Evolutionary conservation across 1,140 invertebrate species (phyloP).

Genomic region (Maniola jurtina): DNA sequence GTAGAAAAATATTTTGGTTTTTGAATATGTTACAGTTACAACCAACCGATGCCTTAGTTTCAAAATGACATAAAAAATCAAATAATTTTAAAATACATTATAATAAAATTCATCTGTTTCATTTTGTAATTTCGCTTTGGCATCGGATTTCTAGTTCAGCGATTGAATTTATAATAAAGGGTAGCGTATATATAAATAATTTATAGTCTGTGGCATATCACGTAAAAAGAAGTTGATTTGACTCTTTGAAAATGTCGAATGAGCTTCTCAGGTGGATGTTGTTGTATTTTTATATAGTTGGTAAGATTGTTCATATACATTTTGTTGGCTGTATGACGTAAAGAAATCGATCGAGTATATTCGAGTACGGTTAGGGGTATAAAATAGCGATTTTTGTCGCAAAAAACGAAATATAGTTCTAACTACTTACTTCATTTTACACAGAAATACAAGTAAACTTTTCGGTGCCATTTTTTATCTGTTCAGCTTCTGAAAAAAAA

Average conservation of each 20-base stretch:
- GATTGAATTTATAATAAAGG: slow-evolving; percentile 44
- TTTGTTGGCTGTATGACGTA: slow-evolving; percentile 31
- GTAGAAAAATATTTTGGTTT: slow-evolving; percentile 9
- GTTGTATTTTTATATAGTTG: slow-evolving; percentile 71
- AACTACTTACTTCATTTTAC: slow-evolving; percentile 3
- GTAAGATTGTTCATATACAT: slow-evolving; percentile 61
- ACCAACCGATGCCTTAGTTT: slow-evolving; percentile 4
- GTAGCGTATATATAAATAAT: slow-evolving; percentile 53
- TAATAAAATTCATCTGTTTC: not conserved
- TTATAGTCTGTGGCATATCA: slow-evolving; percentile 65
- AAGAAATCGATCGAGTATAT: not conserved
- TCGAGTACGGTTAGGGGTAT: not conserved
- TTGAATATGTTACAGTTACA: not conserved
- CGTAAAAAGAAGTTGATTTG: slow-evolving; percentile 39
- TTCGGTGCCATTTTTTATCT: slow-evolving; percentile 16
- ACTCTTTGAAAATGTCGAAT: slow-evolving; percentile 41
- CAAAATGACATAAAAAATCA: not conserved
- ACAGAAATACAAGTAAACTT: not conserved
- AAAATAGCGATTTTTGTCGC: slow-evolving; percentile 23
- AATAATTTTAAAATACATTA: not conserved
- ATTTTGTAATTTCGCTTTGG: not conserved
- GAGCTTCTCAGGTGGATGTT: slow-evolving; percentile 52
- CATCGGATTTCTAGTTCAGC: slow-evolving; percentile 21
- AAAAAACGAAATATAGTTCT: slow-evolving; percentile 10
- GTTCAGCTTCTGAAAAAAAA: slow-evolving; percentile 19